Evolutionary conservation across 2,888 invertebrate species (phyloP), one percentile per base, ranked within the genome.

Genomic region (Pycnomerus fuliginosus): DNA sequence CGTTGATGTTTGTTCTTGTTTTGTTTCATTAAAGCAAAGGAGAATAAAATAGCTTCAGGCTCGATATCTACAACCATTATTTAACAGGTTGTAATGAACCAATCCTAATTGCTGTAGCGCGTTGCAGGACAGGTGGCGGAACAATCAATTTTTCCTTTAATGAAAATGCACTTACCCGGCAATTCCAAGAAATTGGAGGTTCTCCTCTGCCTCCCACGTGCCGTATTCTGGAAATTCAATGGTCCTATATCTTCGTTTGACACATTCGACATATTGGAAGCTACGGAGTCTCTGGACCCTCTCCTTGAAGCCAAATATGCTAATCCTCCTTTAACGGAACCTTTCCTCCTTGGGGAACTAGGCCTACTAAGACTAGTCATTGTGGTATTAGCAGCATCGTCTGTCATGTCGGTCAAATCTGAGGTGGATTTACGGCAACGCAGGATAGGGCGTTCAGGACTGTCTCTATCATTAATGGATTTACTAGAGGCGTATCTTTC

Each of bases 121-220:
- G n/a, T n/a, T n/a, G n/a, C n/a, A n/a, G n/a, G n/a, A n/a, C n/a
- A n/a, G n/a, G n/a, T n/a, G n/a, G n/a, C n/a, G n/a, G n/a, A n/a
- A n/a, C n/a, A n/a, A n/a, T n/a, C n/a, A n/a, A n/a, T n/a, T n/a
- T n/a, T n/a, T n/a, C n/a, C n/a, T n/a, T n/a, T n/a, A n/a, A n/a
- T n/a, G 11, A 10, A 25, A 25, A 7, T 3, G 11, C 25, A 25
- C 30, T 30, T 10, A 90, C 90, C 88, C 70, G 91, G 91, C 56
- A 91, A 71, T 69, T 91, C 91, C 35, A 91, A 75, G 67, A 91
- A 91, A 72, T 91, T 91, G 1, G 90, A 90, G 2, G 90, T 90
- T 55, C 90, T 76, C 16, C 91, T 74, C 65, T 90, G 89, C 11
- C 88, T 77, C 1, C 85, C 86, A 1, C 89, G 79, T 56, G 84